Percentiles rank a stretch among this genome's conserved stretches.
Conservation (phyloP, 2,888 invertebrate species). For the Taenaris catops region DNA sequence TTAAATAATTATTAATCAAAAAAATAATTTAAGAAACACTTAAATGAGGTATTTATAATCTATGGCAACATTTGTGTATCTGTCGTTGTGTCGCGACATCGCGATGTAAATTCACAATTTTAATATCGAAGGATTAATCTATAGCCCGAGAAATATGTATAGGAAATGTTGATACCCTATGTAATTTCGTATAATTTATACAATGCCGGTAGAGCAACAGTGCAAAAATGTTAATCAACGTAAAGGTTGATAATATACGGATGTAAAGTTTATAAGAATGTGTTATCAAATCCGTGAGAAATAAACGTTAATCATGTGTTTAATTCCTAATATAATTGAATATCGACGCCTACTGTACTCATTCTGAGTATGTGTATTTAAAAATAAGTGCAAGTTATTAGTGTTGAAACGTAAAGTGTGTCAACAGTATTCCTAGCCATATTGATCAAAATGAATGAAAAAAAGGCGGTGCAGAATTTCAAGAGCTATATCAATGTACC, state of each 20-base stretch:
- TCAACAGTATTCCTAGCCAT: slow-evolving; percentile 41
- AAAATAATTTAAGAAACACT: too few species aligned
- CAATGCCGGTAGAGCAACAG: not conserved
- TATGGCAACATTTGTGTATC: slow-evolving; percentile 25
- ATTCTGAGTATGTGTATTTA: slow-evolving; percentile 27
- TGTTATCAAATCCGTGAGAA: slow-evolving; percentile 55
- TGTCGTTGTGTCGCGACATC: slow-evolving; percentile 34
- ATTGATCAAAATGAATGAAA: slow-evolving; percentile 74
- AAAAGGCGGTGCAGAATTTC: slow-evolving; percentile 75
- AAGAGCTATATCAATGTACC: slow-evolving; percentile 77
- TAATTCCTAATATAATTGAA: slow-evolving; percentile 39
- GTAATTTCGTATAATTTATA: not conserved
- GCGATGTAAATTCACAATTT: slow-evolving; percentile 16
- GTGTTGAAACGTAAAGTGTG: slow-evolving; percentile 46
- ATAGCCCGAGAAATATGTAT: slow-evolving; percentile 1
- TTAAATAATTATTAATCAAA: too few species aligned
- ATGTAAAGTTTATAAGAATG: slow-evolving; percentile 46
- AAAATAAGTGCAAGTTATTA: slow-evolving; percentile 24
- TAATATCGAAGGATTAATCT: slow-evolving; percentile 4
- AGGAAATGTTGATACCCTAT: slow-evolving; percentile 12
- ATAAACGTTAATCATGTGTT: slow-evolving; percentile 55
- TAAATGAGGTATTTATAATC: too few species aligned
- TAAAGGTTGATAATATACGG: slow-evolving; percentile 31
- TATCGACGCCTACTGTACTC: slow-evolving; percentile 32
- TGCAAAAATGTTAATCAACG: slow-evolving; percentile 11